Percentiles rank a stretch among this genome's conserved stretches.
Evolutionary conservation across 2,888 invertebrate species (phyloP).

Genomic region (Dasysyrphus tricinctus): DNA sequence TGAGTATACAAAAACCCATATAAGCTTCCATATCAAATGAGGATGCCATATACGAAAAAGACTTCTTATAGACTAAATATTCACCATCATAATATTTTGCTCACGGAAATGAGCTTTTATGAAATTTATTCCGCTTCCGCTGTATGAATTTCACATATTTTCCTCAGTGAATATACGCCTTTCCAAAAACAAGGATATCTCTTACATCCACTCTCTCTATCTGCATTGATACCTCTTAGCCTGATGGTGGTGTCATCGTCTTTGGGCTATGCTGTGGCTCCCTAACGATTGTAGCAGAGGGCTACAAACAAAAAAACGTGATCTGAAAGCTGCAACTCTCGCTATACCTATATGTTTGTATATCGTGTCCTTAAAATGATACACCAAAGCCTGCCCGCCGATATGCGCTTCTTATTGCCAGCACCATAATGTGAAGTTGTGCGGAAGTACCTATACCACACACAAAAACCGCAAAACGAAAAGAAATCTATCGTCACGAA

Average conservation of each 20-base stretch:
- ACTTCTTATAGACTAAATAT: constrained; percentile 6
- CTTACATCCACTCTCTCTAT: constrained; percentile 20
- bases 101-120: constrained; percentile 72
- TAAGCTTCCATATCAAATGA: constrained; percentile 11
- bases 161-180: neutral
- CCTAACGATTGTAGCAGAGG: constrained; percentile 45
- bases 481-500: constrained; percentile 52
- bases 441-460: constrained; percentile 66
- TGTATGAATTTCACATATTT: constrained; percentile 65
- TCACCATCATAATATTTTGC: constrained; percentile 51
- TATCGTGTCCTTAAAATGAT: constrained; percentile 33
- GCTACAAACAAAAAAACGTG: constrained; percentile 57
- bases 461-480: constrained; percentile 33
- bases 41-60: constrained; percentile 42
- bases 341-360: neutral
- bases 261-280: neutral
- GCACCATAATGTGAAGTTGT: constrained; percentile 63
- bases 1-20: neutral
- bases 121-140: constrained; percentile 66
- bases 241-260: constrained; percentile 28
- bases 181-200: constrained; percentile 41
- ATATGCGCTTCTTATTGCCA: constrained; percentile 21
- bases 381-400: constrained; percentile 52
- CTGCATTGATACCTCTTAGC: neutral
- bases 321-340: constrained; percentile 60